These are phyloP conservation scores for Cryptocheilus praepositus DNA, from an alignment of 2,888 invertebrate species.

Conservation along the genomic window DNA sequence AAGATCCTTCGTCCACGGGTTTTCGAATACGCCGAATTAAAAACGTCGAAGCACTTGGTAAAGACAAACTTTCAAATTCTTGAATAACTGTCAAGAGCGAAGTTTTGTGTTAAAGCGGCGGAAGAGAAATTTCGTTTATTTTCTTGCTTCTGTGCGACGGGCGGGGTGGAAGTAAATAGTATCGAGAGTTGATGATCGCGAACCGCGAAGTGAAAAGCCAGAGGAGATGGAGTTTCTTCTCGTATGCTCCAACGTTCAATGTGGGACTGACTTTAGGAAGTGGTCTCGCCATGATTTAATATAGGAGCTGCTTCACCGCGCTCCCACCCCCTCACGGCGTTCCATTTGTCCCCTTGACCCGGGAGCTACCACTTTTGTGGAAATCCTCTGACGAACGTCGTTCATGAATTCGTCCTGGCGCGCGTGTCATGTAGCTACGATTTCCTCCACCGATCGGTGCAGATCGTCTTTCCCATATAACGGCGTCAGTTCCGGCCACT, in stretches of 20 bases:
- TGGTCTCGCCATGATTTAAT: slow-evolving; percentile 71
- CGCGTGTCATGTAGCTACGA: too few relatives aligned
- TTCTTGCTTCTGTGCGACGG: background rate
- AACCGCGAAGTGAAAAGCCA: background rate
- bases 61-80: too few relatives aligned
- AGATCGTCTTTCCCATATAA: too few relatives aligned
- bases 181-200: too few relatives aligned
- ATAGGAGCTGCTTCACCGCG: slow-evolving; percentile 60
- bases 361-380: slow-evolving; percentile 42
- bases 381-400: slow-evolving; percentile 24
- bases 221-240: slow-evolving; percentile 26
- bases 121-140: too few relatives aligned
- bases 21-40: too few relatives aligned
- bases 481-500: too few relatives aligned
- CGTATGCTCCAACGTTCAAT: slow-evolving; percentile 42
- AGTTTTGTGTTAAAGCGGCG: too few relatives aligned
- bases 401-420: background rate
- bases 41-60: too few relatives aligned
- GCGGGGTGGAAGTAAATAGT: background rate
- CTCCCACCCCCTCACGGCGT: slow-evolving; percentile 59
- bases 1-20: too few relatives aligned
- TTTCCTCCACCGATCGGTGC: too few relatives aligned
- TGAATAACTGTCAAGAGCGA: too few relatives aligned
- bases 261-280: slow-evolving; percentile 66
- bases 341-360: slow-evolving; percentile 54